Percentiles rank a stretch among this genome's conserved stretches.
Evolutionary conservation across 2,797 vertebrate genomes (phyloP).

Genomic region (Typhlichthys eigenmanni): DNA sequence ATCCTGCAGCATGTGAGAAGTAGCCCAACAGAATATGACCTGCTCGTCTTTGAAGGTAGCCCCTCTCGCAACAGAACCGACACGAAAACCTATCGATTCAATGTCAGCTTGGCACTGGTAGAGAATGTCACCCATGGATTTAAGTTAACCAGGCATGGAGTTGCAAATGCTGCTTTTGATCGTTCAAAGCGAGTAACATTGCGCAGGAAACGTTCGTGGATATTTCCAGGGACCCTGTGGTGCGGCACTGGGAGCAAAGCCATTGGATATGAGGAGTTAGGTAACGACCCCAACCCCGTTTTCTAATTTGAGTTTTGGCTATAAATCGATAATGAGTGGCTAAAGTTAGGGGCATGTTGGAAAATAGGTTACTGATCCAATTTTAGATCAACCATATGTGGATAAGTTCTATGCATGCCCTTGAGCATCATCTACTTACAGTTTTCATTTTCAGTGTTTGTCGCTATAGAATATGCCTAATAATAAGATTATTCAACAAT

Average conservation of each 20-base stretch:
- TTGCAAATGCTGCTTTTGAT: too few relatives aligned
- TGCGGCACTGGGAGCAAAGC: slow-evolving; percentile 85
- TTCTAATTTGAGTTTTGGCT: too few relatives aligned
- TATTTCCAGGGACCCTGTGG: slow-evolving; percentile 88
- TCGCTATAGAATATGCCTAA: too few relatives aligned
- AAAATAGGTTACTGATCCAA: too few relatives aligned
- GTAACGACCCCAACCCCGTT: slow-evolving; percentile 63
- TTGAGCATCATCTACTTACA: too few relatives aligned
- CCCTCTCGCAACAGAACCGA: slow-evolving; percentile 12
- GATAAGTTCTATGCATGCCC: too few relatives aligned
- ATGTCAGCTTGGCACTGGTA: slow-evolving; percentile 40
- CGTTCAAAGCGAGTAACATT: slow-evolving; percentile 10
- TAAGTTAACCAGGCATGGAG: neutral
- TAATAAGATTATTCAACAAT: too few relatives aligned
- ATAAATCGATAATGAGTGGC: too few relatives aligned
- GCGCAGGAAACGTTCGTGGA: slow-evolving; percentile 77
- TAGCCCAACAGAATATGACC: slow-evolving; percentile 9
- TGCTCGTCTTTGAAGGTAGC: slow-evolving; percentile 47
- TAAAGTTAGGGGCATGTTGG: too few relatives aligned
- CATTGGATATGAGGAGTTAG: slow-evolving; percentile 75
- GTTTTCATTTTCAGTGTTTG: too few relatives aligned
- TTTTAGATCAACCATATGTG: too few relatives aligned
- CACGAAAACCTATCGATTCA: slow-evolving; percentile 22
- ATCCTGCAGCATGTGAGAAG: neutral
- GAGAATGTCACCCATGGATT: slow-evolving; percentile 14